phyloP scores from a whole-genome alignment of 2,113 vertebrate species.

The Gopherus flavomarginatus region DNA sequence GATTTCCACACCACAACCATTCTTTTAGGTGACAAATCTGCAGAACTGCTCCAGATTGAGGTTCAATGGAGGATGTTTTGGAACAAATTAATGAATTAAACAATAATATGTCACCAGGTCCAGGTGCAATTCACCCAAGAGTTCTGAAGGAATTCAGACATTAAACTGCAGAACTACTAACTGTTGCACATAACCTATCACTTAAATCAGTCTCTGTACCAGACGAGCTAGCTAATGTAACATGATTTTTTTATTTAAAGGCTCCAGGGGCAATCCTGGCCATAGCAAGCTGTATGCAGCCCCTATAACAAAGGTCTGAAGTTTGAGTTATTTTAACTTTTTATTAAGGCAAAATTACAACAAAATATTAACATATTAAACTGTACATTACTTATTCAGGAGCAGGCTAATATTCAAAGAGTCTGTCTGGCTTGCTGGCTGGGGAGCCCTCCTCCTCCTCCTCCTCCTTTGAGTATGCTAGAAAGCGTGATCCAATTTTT shows the following conservation, averaged over 20 bases:
- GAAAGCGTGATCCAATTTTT: not conserved
- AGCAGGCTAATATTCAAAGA: not conserved
- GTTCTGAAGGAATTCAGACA: too few relatives aligned
- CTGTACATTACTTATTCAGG: not conserved
- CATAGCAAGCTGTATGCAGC: not conserved
- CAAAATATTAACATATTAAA: not conserved
- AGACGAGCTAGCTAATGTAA: not conserved
- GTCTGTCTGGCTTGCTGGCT: not conserved
- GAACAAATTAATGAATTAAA: too few relatives aligned
- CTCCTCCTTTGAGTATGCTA: not conserved
- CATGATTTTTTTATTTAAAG: not conserved
- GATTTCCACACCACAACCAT: too few relatives aligned
- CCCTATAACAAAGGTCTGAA: not conserved
- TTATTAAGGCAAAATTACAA: too few relatives aligned
- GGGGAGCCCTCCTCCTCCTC: not conserved
- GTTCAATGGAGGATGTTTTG: too few relatives aligned
- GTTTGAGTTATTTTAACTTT: not conserved
- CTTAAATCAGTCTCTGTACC: not conserved
- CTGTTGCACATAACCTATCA: not conserved
- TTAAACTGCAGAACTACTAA: too few relatives aligned
- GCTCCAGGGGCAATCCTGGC: not conserved
- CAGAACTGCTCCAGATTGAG: too few relatives aligned
- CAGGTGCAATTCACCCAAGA: too few relatives aligned
- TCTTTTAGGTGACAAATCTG: too few relatives aligned
- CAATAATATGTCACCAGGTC: too few relatives aligned